Evolutionary conservation across 2,888 invertebrate species (phyloP), one percentile per base, ranked within the genome.

Genomic region (Callyntrura sp.): DNA sequence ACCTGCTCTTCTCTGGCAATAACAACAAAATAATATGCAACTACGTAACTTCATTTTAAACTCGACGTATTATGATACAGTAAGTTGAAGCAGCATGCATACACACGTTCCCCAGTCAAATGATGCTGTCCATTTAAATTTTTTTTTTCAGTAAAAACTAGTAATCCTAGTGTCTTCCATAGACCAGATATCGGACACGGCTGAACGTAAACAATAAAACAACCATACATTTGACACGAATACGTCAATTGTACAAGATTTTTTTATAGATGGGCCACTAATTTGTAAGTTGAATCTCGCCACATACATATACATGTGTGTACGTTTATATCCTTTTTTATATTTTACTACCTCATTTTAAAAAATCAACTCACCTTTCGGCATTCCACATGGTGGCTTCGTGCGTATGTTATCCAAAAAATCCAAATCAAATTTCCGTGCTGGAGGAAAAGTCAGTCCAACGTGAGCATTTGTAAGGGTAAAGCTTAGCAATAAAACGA

Each of bases 331-430:
- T n/a, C n/a, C n/a, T n/a, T n/a, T n/a, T n/a, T n/a, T 35, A 35
- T 35, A 35, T 65, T 11, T 17, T n/a, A 65, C 23, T 14, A 0
- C 25, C 14, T 65, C 28, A 5, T 14, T 25, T 65, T 1, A 57
- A 17, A 17, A 5, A 55, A 55, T 60, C 23, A 51, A 55, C 95
- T 96, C 95, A 98, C 98, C 98, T 97, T 97, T 97, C 43, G 98
- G 98, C 97, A 98, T 98, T 92, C 98, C 98, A 94, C 98, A 99
- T 90, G 98, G 98, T 91, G 97, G 97, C 94, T 97, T 97, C 45
- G 98, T 98, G 94, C 98, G 96, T 78, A 97, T 96, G 94, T 97
- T 98, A 94, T 98, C 98, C 95, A 98, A 95, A 95, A 98, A 99
- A 95, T 99, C 99, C 95, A 98, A 95, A 94, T 97, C 98, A 94